phyloP scores from a whole-genome alignment of 2,888 invertebrate species.

The Gymnosoma rotundatum region DNA sequence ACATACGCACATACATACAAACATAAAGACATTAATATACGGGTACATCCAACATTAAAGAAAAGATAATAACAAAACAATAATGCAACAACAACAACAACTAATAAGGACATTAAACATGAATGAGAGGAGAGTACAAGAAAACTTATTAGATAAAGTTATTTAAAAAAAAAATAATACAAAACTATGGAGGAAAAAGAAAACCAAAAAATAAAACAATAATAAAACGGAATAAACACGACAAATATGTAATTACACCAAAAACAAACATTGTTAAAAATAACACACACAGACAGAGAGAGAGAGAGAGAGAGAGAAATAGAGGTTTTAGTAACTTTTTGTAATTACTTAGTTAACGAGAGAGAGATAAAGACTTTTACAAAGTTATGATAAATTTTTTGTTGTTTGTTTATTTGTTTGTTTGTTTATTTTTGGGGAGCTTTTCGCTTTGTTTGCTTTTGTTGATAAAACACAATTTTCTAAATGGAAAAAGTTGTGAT shows the following conservation, averaged over 20 bases:
- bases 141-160: constrained; percentile 13
- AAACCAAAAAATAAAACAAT: constrained; percentile 21
- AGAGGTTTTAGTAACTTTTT: constrained; percentile 65
- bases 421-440: constrained; percentile 21
- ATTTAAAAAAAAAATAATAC: constrained; percentile 31
- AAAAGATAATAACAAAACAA: not conserved
- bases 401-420: constrained; percentile 17
- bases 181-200: constrained; percentile 19
- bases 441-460: constrained; percentile 43
- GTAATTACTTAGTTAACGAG: constrained; percentile 70
- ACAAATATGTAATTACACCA: constrained; percentile 63
- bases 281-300: constrained; percentile 66
- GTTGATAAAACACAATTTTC: constrained; percentile 54
- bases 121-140: constrained; percentile 22
- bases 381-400: constrained; percentile 51
- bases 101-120: constrained; percentile 61
- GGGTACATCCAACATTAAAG: constrained; percentile 17
- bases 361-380: constrained; percentile 52
- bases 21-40: constrained; percentile 38
- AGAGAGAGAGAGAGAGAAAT: constrained; percentile 30
- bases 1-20: not conserved
- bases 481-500: constrained; percentile 61
- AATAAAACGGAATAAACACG: constrained; percentile 16
- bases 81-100: constrained; percentile 26
- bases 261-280: constrained; percentile 59